Percentiles rank a stretch among this genome's conserved stretches.
Evolutionary conservation across 1,140 invertebrate genomes (phyloP).

Genomic region (Homalodisca vitripennis): DNA sequence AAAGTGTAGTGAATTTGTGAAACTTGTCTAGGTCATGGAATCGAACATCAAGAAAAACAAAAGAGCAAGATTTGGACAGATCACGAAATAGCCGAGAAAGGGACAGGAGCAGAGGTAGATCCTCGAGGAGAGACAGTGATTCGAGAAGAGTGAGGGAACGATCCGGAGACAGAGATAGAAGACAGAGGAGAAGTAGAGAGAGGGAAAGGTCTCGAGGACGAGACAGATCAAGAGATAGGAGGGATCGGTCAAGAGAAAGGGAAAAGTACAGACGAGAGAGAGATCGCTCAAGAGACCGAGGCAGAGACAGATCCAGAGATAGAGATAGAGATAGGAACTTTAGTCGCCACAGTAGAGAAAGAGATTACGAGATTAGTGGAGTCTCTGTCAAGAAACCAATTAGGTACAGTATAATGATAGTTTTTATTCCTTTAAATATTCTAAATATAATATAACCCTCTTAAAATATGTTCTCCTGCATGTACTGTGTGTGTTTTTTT

Average conservation of each 20-base stretch:
- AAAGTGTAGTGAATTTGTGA: no score
- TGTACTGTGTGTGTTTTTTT: no score
- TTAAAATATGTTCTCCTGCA: no score
- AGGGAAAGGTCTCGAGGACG: slow-evolving; percentile 5
- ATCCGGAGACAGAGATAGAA: slow-evolving; percentile 29
- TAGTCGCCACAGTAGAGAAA: neutral
- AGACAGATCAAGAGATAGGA: slow-evolving; percentile 27
- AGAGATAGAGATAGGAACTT: no score
- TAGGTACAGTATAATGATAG: no score
- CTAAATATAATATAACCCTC: no score
- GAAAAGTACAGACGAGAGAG: slow-evolving; percentile 26
- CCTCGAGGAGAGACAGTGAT: slow-evolving; percentile 13
- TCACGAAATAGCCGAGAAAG: neutral
- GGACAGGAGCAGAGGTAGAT: slow-evolving; percentile 9
- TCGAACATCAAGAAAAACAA: neutral
- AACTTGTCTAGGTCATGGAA: neutral
- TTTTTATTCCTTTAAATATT: no score
- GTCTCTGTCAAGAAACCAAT: neutral
- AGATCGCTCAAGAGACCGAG: no score
- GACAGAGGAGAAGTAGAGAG: slow-evolving; percentile 20
- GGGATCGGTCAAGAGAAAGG: slow-evolving; percentile 26
- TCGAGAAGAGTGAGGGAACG: slow-evolving; percentile 24
- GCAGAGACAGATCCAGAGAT: no score
- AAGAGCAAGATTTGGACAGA: neutral
- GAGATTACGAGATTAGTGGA: neutral